Conservation (phyloP, 2,113 vertebrate genomes). For the Malurus alboscapulatus region DNA sequence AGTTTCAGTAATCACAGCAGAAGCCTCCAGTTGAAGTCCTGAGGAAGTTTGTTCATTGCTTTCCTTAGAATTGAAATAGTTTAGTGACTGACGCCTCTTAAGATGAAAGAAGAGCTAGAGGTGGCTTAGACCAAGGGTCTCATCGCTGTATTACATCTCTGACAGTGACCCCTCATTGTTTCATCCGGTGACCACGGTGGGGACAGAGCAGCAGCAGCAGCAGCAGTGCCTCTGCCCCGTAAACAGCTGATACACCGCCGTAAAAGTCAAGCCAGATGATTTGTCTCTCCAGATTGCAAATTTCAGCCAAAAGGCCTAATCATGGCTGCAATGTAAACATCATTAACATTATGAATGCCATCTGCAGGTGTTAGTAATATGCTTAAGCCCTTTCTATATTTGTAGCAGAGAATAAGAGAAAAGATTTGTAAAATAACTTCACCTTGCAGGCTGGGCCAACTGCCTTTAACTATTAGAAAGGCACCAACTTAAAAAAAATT, state of each 20-base stretch:
- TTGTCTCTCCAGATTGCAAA: not conserved
- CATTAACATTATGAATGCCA: not conserved
- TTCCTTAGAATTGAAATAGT: not conserved
- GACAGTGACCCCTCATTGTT: not conserved
- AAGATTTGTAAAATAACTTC: not conserved
- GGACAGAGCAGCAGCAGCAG: not conserved
- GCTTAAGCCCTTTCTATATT: not conserved
- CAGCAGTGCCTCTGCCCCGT: not conserved
- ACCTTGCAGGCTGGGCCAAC: not conserved
- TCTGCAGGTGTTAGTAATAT: not conserved
- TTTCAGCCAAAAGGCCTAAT: not conserved
- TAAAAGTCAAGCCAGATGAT: not conserved
- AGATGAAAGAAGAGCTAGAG: not conserved
- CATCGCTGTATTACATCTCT: not conserved
- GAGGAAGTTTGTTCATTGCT: not conserved
- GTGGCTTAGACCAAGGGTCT: not conserved
- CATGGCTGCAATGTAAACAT: not conserved
- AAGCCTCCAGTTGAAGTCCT: not conserved
- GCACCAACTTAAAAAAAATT: not conserved
- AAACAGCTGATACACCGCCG: not conserved
- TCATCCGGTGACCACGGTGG: rapidly evolving
- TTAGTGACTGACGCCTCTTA: not conserved
- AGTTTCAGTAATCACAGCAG: not conserved
- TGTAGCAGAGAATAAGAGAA: not conserved
- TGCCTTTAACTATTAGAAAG: not conserved